Percentiles rank a stretch among this genome's conserved stretches.
These are phyloP conservation scores for Anhinga anhinga DNA, from an alignment of 2,113 vertebrate genomes.

Conservation along the genomic window DNA sequence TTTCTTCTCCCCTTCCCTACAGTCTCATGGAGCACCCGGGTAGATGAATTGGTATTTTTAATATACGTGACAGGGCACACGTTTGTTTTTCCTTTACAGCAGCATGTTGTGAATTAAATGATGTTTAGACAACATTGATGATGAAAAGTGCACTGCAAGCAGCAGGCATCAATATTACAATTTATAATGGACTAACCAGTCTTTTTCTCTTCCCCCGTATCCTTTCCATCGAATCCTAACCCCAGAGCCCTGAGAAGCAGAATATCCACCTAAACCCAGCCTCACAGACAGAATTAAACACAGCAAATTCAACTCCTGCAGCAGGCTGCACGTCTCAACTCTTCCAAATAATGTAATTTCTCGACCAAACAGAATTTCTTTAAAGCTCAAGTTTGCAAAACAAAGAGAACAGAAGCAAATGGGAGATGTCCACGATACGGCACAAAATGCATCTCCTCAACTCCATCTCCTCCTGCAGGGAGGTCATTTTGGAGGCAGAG, in stretches of 20 bases:
- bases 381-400: not conserved
- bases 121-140: not conserved
- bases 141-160: not conserved
- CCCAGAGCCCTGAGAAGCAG: not conserved
- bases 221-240: not conserved
- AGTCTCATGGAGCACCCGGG: not conserved
- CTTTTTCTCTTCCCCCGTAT: not conserved
- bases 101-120: not conserved
- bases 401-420: not conserved
- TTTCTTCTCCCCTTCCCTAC: not conserved
- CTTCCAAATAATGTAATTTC: not conserved
- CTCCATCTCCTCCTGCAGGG: not conserved
- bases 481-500: not conserved
- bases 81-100: not conserved
- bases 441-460: not conserved
- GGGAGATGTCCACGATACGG: accelerated
- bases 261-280: not conserved
- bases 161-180: not conserved
- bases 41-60: not conserved
- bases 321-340: not conserved
- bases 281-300: not conserved
- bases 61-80: accelerated
- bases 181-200: not conserved
- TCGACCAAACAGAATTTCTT: not conserved
- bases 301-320: not conserved